Evolutionary conservation across 2,888 invertebrate species (phyloP).

Genomic region (Cataglyphis rosenhaueri): DNA sequence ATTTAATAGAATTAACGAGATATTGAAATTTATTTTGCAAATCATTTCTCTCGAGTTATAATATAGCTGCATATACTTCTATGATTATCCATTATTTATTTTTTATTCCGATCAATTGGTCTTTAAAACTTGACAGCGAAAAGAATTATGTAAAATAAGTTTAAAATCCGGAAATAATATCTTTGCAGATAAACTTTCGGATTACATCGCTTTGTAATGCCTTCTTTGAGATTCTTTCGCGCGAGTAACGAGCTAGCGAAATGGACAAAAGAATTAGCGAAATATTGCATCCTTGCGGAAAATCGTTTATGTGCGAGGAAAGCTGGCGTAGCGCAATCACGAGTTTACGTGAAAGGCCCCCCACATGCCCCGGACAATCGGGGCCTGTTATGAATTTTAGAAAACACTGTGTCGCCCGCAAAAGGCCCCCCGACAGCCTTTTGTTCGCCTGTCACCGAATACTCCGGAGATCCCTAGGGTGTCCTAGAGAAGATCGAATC

Average conservation of each 20-base stretch:
- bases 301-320: slow-evolving; percentile 47
- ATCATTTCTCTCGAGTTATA: background rate
- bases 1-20: slow-evolving; percentile 6
- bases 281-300: slow-evolving; percentile 61
- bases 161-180: slow-evolving; percentile 20
- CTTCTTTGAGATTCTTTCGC: slow-evolving; percentile 70
- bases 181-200: slow-evolving; percentile 54
- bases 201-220: slow-evolving; percentile 4
- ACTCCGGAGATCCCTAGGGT: slow-evolving; percentile 60
- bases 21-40: background rate
- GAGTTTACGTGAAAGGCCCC: slow-evolving; percentile 65
- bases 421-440: slow-evolving; percentile 75
- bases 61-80: background rate
- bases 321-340: slow-evolving; percentile 46
- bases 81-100: slow-evolving; percentile 11
- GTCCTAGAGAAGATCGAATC: slow-evolving; percentile 54
- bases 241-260: slow-evolving; percentile 69
- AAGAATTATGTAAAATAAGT: slow-evolving; percentile 38
- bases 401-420: slow-evolving; percentile 81
- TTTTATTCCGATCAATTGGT: slow-evolving; percentile 36
- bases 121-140: background rate
- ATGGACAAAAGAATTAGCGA: slow-evolving; percentile 80
- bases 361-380: slow-evolving; percentile 79
- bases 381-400: slow-evolving; percentile 80
- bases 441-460: slow-evolving; percentile 82